Base-by-base conservation (phyloP, 2,888 invertebrate genomes). In the Rhagonycha lutea region DNA sequence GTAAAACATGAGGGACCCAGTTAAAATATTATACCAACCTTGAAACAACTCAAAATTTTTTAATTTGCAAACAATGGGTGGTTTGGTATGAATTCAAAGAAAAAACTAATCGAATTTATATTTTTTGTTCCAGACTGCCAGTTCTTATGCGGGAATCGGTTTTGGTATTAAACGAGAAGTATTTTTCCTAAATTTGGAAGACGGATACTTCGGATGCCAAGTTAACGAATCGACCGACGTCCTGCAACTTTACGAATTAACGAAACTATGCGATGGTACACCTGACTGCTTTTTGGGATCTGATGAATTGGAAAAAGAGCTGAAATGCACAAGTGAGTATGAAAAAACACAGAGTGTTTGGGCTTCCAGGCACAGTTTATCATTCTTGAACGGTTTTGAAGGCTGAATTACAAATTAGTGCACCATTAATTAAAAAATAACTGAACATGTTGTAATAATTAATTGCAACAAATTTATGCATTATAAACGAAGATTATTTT, bases 181-280 rank as follows among this genome's bases (percentile, higher is more conserved):
- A 89, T 97, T 98, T 92, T 96, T 97, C 91, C 92, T 98, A 89
- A 97, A 97, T 90, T 92, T 97, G 90, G 97, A 97, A 91, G 97
- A 97, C 91, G 97, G 97, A 88, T 97, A 96, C 90, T 98, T 98
- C 90, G 97, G 97, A 86, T 98, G 97, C 90, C 97, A 98, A 92
- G 96, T 97, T 85, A 98, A 98, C 92, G 96, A 96, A 91, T 97
- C 97, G 85, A 95, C 95, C 87, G 96, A 97, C 90, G 94, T 97
- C 88, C 91, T 98, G 88, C 97, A 98, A 92, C 91, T 98, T 88
- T 96, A 96, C 91, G 96, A 97, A 92, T 91, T 98, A 88, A 97
- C 97, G 83, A 96, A 95, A 91, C 91, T 98, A 86, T 98, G 97
- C 91, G 97, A 98, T 90, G 95, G 95, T 84, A 92, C 92, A 84